Base-by-base conservation (phyloP, 2,113 vertebrate genomes). In the Odobenus rosmarus region DNA sequence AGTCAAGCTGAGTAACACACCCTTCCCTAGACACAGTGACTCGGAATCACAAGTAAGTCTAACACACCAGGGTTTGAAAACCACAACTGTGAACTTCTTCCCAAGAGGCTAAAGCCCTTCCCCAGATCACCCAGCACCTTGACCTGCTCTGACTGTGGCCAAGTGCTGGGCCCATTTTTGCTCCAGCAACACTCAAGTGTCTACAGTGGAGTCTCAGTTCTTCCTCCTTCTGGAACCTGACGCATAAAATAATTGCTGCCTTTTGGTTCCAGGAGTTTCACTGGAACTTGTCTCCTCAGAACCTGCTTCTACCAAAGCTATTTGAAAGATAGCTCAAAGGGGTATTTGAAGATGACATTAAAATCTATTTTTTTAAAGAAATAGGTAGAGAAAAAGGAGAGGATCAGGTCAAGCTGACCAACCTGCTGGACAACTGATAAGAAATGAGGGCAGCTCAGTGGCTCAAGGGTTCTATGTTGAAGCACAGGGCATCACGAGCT, bases 271-370 rank as follows among this genome's bases (percentile, higher is more conserved):
- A 88, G 36, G 7, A 88, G 31, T 85, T 92, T 94, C 80, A 77
- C 62, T 74, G 79, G 13, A 93, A 84, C 3, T 14, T 86, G 10
- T 93, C 14, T n/a, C 33, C 36, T 89, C 53, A 77, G 10, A 31
- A 71, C 36, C 24, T 90, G 33, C 53, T 97, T 96, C 92, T 91
- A 28, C 21, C 64, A 89, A 97, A 59, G 36, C 4, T 39, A 76
- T 74, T 76, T 57, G 61, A 76, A 83, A 88, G n/a, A n/a, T 0
- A 72, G 15, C 4, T 55, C 13, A 83, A 74, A 88, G 1, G 0
- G 1, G 2, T 53, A 61, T 88, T 89, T 85, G 82, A 55, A 91
- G 46, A 72, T 87, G 31, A 69, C 21, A 51, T 13, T 12, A 67
- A 86, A 89, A 89, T 74, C 26, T 64, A 53, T 69, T 90, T 92